Evolutionary conservation across 2,797 vertebrate species (phyloP).

Genomic region (Lepus townsendii): DNA sequence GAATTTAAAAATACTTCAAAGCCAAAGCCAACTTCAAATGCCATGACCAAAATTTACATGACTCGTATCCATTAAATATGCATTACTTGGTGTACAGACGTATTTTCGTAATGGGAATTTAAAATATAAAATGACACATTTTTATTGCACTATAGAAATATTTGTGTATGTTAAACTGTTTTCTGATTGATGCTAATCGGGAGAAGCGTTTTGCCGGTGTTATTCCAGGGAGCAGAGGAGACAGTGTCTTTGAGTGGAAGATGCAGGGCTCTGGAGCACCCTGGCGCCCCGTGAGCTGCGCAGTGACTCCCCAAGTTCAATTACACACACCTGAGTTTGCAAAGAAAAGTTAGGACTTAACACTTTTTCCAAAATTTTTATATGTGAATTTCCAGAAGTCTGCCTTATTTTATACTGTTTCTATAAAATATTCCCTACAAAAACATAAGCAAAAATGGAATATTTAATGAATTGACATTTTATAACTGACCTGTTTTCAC

Average conservation of each 20-base stretch:
- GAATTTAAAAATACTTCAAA: conserved; percentile 93
- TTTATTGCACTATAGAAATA: conserved; percentile 95
- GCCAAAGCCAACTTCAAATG: conserved; percentile 95
- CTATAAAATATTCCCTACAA: conserved; percentile 95
- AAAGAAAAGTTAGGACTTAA: conserved; percentile 90
- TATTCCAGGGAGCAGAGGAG: conserved; percentile 73
- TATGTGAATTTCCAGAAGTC: conserved; percentile 94
- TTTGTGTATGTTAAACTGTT: conserved; percentile 92
- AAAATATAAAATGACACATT: conserved; percentile 92
- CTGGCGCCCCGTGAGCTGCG: conserved; percentile 84
- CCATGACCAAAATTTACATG: conserved; percentile 91
- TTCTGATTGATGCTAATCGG: conserved; percentile 92
- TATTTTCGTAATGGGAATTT: conserved; percentile 95
- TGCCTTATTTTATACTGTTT: conserved; percentile 99
- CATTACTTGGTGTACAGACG: conserved; percentile 92
- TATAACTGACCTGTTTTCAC: conserved; percentile 95
- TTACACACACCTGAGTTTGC: conserved; percentile 1
- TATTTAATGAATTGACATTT: conserved; percentile 94
- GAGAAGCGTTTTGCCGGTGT: conserved; percentile 90
- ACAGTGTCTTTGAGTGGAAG: conserved; percentile 58
- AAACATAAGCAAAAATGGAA: conserved; percentile 90
- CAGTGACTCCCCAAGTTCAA: conserved; percentile 84
- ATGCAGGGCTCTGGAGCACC: conserved; percentile 75
- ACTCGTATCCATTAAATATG: conserved; percentile 92
- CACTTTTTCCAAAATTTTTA: conserved; percentile 90